Base-by-base conservation (phyloP, 2,888 invertebrate genomes). In the Drosophila melanocephala region DNA sequence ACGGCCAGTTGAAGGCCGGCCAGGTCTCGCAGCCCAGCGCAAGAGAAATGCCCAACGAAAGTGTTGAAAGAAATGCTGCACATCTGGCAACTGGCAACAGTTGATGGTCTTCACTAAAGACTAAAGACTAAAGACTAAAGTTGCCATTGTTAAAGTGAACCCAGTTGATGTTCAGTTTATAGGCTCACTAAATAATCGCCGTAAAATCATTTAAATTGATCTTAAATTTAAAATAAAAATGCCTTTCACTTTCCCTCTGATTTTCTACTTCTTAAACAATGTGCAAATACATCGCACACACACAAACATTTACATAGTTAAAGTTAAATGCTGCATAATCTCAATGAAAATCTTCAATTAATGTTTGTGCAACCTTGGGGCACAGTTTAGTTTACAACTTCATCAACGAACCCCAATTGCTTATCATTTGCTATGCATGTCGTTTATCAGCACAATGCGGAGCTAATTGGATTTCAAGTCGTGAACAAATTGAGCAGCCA, bases 61-160 rank as follows among this genome's bases (percentile, higher is more conserved):
- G 82, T 79, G 82, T 71, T 82, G 70, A 74, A 64, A 60, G 70
- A 63, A 30, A 35, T 65, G 12, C 19, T 57, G 47, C 47, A 51
- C 79, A 81, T 68, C 72, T 83, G 83, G 65, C 65, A 30, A 33
- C 12, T 83, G 83, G 65, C 65, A 32, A 57, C 76, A 83, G 68
- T 66, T 83, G 79, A 44, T 67, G 22, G 16, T 16, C 10, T 56
- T 33, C 9, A 28, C 26, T 26, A 26, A 26, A 26, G 26, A 26
- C 26, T 26, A 26, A 26, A 26, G 28, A 28, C 28, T 3, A 28
- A 3, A 35, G 19, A 33, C 32, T 5, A 30, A 58, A 69, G 39
- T 42, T 35, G 28, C 30, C 51, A 42, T 30, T 57, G 52, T 52
- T 22, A 22, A 32, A 39, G 6, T 37, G 26, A 56, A 7, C n/a